Evolutionary conservation across 2,113 vertebrate species (phyloP), one percentile per base, ranked within the genome.

Genomic region (Elgaria multicarinata): DNA sequence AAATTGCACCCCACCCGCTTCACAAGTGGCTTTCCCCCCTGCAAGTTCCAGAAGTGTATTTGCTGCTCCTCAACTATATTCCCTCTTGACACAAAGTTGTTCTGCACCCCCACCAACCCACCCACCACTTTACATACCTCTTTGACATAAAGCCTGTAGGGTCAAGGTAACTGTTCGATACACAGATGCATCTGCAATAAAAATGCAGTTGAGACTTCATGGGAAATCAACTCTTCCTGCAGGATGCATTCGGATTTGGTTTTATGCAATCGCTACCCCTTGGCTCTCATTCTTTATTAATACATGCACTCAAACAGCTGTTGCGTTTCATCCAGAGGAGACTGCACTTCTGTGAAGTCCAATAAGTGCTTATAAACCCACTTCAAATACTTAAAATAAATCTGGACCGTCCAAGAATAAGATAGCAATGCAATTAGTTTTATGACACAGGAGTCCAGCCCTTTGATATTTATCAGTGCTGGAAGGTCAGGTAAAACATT

Each of bases 401-500:
- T 82, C 66, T 75, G 71, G 42, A 42, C 58, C 20, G 53, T 87
- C 81, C 53, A 67, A 67, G 28, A 67, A 22, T 69, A 75, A 75
- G 87, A 83, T 81, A 67, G 71, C 72, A 89, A 67, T 83, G 8
- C 62, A 66, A 36, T 87, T 82, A 53, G 16, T 76, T 62, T 46
- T 86, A 53, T 58, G 66, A 66, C 12, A 39, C 13, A 22, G 33
- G 93, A 82, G 26, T 36, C 58, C 50, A 58, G 50, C n/a, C 36
- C 46, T 83, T 90, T 83, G 85, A 83, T 83, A 66, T 77, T 64
- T 87, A 44, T 77, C 74, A 69, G 74, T 39, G 46, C 62, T 78
- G n/a, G 79, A 91, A 91, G 90, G 72, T n/a, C 36, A 83, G 86
- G 80, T 58, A 74, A 87, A 83, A 77, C 80, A 83, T 83, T 91